A percentile compares a stretch with the other conserved stretches of the same genome.
phyloP scores from a whole-genome alignment of 2,888 invertebrate genomes.

The Pandemis heparana region DNA sequence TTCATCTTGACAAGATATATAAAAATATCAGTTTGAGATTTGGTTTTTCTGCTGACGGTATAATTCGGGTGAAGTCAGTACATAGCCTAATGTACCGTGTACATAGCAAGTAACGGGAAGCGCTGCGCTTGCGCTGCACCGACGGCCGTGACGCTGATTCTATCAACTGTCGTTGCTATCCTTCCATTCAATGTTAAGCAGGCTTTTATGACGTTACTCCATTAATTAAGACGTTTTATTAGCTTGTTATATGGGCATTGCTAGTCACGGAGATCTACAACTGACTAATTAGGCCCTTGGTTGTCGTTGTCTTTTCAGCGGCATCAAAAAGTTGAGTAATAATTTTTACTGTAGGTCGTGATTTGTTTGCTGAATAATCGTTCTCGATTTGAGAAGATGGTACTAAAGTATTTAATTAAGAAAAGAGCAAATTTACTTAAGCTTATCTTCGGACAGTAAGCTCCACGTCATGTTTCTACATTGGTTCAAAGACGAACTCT shows the following conservation, averaged over 20 bases:
- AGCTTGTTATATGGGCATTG: constrained; percentile 23
- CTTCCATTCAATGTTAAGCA: constrained; percentile 52
- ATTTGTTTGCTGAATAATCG: neutral
- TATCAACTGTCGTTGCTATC: constrained; percentile 42
- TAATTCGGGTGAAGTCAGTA: constrained; percentile 52
- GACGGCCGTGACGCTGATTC: constrained; percentile 43
- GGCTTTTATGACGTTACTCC: constrained; percentile 39
- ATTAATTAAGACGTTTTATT: constrained; percentile 39
- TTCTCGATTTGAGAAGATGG: neutral
- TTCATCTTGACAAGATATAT: no score
- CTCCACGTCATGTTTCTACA: neutral
- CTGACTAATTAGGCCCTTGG: constrained; percentile 11
- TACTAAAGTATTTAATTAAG: neutral
- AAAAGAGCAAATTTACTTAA: neutral
- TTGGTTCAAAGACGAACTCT: constrained; percentile 9
- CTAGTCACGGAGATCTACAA: constrained; percentile 27
- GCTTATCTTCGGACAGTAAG: constrained; percentile 1
- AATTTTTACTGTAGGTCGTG: neutral
- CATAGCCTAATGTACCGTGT: constrained; percentile 60
- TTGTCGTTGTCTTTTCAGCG: neutral
- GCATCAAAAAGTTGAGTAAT: neutral
- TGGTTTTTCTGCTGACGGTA: constrained; percentile 51
- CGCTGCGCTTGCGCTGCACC: constrained; percentile 62
- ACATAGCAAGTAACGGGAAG: constrained; percentile 77
- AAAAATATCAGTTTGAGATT: neutral